These are phyloP conservation scores for Hydriomena furcata DNA, from an alignment of 2,888 invertebrate species.

Conservation along the genomic window DNA sequence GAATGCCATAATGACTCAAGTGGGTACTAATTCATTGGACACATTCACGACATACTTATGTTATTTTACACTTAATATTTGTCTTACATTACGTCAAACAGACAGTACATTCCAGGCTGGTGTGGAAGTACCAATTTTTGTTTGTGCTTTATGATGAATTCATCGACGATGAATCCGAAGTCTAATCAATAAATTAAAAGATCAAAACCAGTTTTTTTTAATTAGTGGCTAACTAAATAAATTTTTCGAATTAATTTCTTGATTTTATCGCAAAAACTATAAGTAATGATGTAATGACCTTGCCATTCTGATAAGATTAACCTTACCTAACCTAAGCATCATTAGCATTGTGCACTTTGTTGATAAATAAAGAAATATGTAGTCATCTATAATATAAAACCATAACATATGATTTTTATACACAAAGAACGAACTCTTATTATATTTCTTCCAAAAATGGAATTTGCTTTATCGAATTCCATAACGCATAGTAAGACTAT, in stretches of 20 bases:
- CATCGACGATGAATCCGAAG: conserved; percentile 16
- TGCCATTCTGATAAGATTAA: background rate
- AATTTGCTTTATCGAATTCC: conserved; percentile 14
- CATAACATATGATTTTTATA: no score
- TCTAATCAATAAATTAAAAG: conserved; percentile 25
- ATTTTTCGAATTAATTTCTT: no score
- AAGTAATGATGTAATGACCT: background rate
- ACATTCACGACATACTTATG: background rate
- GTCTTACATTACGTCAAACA: no score
- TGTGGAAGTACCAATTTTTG: no score
- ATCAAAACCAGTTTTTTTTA: conserved; percentile 17
- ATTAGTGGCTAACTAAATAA: background rate
- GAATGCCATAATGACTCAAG: background rate
- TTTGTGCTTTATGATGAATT: background rate
- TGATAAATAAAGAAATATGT: no score
- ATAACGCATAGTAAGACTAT: conserved; percentile 35
- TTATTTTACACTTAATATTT: no score
- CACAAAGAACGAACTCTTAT: no score
- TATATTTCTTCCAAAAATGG: background rate
- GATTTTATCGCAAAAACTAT: no score
- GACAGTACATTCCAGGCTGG: no score
- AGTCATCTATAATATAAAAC: no score
- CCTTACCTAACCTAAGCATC: no score
- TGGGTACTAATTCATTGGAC: background rate
- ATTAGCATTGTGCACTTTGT: no score